Evolutionary conservation across 2,113 vertebrate genomes (phyloP).

Genomic region (Microcebus tavaratra): DNA sequence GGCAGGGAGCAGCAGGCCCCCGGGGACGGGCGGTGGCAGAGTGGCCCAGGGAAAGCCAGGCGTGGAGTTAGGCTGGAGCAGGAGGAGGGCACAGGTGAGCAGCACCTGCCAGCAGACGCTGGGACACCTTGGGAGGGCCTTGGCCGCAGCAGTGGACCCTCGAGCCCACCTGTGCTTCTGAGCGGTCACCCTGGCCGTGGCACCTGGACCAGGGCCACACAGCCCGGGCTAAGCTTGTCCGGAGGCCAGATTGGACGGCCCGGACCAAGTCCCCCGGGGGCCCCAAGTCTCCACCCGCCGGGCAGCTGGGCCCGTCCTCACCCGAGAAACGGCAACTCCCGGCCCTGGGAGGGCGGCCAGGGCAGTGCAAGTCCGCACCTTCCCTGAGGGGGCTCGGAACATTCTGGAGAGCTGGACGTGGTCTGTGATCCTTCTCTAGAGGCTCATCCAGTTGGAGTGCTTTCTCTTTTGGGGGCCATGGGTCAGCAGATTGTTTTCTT

Average conservation of each 20-base stretch:
- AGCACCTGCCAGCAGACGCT: fast-evolving
- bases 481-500: too few species aligned
- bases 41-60: background rate
- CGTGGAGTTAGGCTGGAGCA: fast-evolving
- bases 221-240: background rate
- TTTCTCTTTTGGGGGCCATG: too few species aligned
- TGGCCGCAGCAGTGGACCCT: fast-evolving
- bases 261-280: background rate
- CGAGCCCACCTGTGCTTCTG: fast-evolving
- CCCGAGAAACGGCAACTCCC: background rate
- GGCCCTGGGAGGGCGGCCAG: background rate
- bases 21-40: fast-evolving
- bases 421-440: background rate
- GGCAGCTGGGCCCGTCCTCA: too few species aligned
- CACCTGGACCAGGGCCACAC: background rate
- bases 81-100: background rate
- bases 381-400: background rate
- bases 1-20: too few species aligned
- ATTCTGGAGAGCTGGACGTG: fast-evolving
- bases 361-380: fast-evolving
- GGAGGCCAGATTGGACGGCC: background rate
- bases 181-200: fast-evolving
- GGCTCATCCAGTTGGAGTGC: too few species aligned
- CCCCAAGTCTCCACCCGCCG: background rate
- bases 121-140: fast-evolving